Evolutionary conservation across 2,113 vertebrate genomes (phyloP), one percentile per base, ranked within the genome.

Genomic region (Clarias magur): DNA sequence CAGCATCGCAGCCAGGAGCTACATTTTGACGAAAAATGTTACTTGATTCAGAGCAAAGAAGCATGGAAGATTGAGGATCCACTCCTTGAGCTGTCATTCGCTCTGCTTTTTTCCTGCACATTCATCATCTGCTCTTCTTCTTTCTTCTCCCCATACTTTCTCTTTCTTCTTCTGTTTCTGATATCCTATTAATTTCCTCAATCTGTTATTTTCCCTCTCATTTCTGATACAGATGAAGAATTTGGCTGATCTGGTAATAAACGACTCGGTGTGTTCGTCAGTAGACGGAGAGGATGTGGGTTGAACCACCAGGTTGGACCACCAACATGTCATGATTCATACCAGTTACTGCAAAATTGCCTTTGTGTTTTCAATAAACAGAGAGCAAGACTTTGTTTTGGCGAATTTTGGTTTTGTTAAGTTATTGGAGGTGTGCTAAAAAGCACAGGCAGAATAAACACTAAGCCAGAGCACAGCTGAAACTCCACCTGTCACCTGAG

Each of bases 1-100:
- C 73, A 89, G 87, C 88, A 85, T 84, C 87, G 79, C 88, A 87
- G 90, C 89, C 91, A 91, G 90, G 84, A 91, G 91, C 90, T 91
- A 92, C 91, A 73, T 91, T 85, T 90, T 80, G 72, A 86, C 57
- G 82, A 84, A 87, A 90, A 84, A 91, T 80, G 82, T 85, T 85
- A 92, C 70, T 59, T 84, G 54, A 72, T 59, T 56, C 67, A 90
- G 59, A 48, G 85, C 86, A 91, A 85, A 88, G 88, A 87, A 85
- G 42, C 62, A 54, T 84, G 70, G 62, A 85, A 76, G 85, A 57
- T 85, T 86, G 75, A 73, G 53, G 48, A 56, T 93, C 93, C 90
- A 38, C 4, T 85, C 87, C 90, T 88, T 34, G 19, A 21, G 27
- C 82, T 78, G 84, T 89, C 85, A 80, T 82, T 72, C 62, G 25